These are phyloP conservation scores for Athalia cordata DNA, from an alignment of 2,888 invertebrate species.

Conservation along the genomic window DNA sequence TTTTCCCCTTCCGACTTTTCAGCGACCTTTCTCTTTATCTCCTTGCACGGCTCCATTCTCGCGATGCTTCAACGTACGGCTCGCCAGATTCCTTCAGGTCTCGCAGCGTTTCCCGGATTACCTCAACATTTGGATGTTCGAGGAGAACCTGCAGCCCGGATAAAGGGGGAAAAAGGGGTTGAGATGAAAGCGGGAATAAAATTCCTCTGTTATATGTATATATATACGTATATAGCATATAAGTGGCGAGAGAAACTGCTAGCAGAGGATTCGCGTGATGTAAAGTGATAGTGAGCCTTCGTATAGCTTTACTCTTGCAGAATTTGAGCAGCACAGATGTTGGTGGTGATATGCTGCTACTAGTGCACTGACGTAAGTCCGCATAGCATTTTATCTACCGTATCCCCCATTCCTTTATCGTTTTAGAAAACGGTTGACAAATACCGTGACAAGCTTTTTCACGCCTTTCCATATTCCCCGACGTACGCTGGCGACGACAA, in stretches of 20 bases:
- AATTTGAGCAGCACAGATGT: too few relatives aligned
- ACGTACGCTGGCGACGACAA: background rate
- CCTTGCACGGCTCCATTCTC: background rate
- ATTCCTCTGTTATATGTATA: background rate
- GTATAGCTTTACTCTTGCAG: background rate
- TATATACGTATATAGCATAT: background rate
- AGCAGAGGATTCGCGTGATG: background rate
- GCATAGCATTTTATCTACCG: too few relatives aligned
- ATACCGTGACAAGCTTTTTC: background rate
- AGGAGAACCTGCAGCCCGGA: background rate
- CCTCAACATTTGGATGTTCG: constrained; percentile 33
- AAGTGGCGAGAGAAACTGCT: background rate
- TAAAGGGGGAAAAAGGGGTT: background rate
- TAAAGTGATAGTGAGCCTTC: constrained; percentile 30
- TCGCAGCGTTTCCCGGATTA: constrained; percentile 19
- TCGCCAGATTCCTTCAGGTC: background rate
- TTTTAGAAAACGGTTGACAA: background rate
- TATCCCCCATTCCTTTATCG: too few relatives aligned
- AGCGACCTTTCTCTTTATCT: too few relatives aligned
- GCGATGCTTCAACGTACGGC: background rate
- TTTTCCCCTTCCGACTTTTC: background rate
- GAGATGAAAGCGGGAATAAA: constrained; percentile 20
- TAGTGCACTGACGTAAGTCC: background rate
- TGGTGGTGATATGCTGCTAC: too few relatives aligned
- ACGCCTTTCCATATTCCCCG: too few relatives aligned